phyloP scores from a whole-genome alignment of 2,113 vertebrate genomes.

The Perca flavescens region DNA sequence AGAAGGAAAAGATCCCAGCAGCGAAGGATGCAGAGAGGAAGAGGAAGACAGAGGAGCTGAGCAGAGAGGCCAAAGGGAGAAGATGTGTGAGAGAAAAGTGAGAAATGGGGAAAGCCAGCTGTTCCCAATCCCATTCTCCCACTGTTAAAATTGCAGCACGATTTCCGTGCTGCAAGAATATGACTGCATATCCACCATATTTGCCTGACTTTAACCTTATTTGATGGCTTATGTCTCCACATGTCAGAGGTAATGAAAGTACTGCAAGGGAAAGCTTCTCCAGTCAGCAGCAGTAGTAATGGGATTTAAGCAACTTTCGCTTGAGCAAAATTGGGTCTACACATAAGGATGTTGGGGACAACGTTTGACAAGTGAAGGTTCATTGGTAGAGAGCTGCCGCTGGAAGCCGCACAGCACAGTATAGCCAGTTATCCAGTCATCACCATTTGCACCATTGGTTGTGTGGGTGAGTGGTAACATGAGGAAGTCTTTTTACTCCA shows the following conservation, averaged over 20 bases:
- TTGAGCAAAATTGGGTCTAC: slow-evolving; percentile 33
- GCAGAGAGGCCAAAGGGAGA: slow-evolving; percentile 47
- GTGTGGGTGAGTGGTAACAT: slow-evolving; percentile 6
- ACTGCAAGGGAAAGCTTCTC: slow-evolving; percentile 71
- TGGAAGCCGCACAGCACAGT: neutral
- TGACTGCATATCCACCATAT: slow-evolving; percentile 69
- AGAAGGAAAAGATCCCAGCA: slow-evolving; percentile 46
- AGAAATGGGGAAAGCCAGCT: slow-evolving; percentile 67
- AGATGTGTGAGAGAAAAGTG: slow-evolving; percentile 54
- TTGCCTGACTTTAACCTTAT: slow-evolving; percentile 79
- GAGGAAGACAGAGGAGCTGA: slow-evolving; percentile 58
- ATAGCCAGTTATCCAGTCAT: slow-evolving; percentile 6
- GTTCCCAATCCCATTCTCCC: slow-evolving; percentile 69
- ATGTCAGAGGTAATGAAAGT: slow-evolving; percentile 83
- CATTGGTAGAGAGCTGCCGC: slow-evolving; percentile 23
- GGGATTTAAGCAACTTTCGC: slow-evolving; percentile 66
- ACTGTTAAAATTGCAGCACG: slow-evolving; percentile 67
- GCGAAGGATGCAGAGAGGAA: slow-evolving; percentile 39
- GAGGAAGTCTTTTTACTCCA: slow-evolving; percentile 5
- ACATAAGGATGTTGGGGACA: slow-evolving; percentile 41
- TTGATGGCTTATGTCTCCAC: slow-evolving; percentile 80
- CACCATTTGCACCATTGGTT: slow-evolving; percentile 13
- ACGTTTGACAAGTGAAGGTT: slow-evolving; percentile 50
- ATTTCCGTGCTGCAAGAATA: slow-evolving; percentile 76
- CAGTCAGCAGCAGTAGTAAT: slow-evolving; percentile 71